Percentiles rank a stretch among this genome's conserved stretches.
Conservation (phyloP, 1,140 invertebrate genomes). For the Stenopsyche tienmushanensis region DNA sequence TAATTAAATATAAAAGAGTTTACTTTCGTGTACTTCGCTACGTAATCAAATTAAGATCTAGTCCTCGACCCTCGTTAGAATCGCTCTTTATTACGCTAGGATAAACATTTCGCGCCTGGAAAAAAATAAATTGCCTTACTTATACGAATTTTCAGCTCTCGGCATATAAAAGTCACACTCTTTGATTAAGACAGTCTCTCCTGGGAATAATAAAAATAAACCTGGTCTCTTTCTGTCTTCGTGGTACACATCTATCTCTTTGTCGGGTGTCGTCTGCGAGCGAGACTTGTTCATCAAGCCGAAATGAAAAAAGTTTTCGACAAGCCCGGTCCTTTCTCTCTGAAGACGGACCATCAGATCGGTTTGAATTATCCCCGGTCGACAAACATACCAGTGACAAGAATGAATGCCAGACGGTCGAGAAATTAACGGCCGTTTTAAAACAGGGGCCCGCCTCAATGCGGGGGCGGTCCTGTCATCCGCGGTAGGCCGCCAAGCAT, state of each 20-base stretch:
- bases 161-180: not conserved
- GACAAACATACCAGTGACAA: not conserved
- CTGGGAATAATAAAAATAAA: conserved; percentile 21
- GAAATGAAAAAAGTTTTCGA: conserved; percentile 23
- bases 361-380: not conserved
- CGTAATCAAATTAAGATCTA: too few species aligned
- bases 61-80: too few species aligned
- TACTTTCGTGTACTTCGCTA: too few species aligned
- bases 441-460: not conserved
- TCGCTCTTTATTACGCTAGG: too few species aligned
- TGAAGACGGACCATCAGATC: not conserved
- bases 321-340: not conserved
- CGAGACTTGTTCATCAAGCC: not conserved
- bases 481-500: not conserved
- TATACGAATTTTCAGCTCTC: too few species aligned
- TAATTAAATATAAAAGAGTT: too few species aligned
- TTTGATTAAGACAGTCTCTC: conserved; percentile 5
- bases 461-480: not conserved
- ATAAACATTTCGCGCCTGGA: too few species aligned
- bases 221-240: not conserved
- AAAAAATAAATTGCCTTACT: too few species aligned
- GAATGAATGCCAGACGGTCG: not conserved
- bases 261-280: not conserved
- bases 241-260: not conserved
- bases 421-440: conserved; percentile 17